Conservation (phyloP, 2,797 vertebrate genomes). For the Antrozous pallidus region DNA sequence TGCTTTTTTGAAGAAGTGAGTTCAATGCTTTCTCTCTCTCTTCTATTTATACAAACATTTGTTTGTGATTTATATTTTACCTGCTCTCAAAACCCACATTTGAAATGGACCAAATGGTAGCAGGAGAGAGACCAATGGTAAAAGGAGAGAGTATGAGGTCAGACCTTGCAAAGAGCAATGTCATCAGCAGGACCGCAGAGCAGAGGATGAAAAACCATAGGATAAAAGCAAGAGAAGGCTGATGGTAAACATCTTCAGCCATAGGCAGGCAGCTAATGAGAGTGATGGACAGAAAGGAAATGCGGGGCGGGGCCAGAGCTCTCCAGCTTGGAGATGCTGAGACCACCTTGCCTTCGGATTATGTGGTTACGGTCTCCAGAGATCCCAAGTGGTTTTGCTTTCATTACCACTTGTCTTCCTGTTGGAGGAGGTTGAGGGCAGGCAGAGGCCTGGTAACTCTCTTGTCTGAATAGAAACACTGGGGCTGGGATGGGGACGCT, state of each 20-base stretch:
- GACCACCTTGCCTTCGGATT: neutral
- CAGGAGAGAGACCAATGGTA: neutral
- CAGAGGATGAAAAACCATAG: constrained; percentile 58
- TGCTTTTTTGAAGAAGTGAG: neutral
- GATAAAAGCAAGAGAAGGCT: constrained; percentile 59
- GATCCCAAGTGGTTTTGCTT: neutral
- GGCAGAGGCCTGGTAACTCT: neutral
- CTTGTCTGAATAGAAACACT: neutral
- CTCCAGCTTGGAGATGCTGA: neutral
- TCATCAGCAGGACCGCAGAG: neutral
- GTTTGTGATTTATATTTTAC: neutral
- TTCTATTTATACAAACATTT: neutral
- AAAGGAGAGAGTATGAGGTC: neutral
- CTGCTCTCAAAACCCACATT: neutral
- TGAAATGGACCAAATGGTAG: neutral
- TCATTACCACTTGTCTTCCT: neutral
- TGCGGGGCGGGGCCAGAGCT: neutral
- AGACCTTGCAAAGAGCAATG: constrained; percentile 34
- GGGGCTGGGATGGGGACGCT: neutral
- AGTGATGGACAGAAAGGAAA: neutral
- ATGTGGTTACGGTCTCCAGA: neutral
- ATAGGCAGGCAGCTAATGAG: neutral
- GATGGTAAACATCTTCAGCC: constrained; percentile 6
- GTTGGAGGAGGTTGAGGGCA: neutral
- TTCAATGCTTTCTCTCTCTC: neutral